Conservation (phyloP, 2,888 invertebrate genomes). For the Dioctria rufipes region DNA sequence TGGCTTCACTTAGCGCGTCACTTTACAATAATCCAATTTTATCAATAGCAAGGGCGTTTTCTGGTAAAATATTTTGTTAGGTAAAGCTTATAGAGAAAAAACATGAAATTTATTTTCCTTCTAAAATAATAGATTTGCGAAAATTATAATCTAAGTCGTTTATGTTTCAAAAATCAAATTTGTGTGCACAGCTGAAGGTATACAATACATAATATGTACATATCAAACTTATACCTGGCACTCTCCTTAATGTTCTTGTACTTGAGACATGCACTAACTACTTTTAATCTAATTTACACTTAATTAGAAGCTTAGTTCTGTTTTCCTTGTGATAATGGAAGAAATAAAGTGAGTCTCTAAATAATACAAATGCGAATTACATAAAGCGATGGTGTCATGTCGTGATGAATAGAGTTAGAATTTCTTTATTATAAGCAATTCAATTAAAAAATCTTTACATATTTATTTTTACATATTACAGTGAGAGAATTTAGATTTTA, state of each 20-base stretch:
- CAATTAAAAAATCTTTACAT: no score
- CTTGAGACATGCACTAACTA: slow-evolving; percentile 36
- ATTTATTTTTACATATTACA: no score
- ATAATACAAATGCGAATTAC: slow-evolving; percentile 16
- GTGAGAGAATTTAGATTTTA: no score
- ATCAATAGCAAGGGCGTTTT: slow-evolving; percentile 54
- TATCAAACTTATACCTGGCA: slow-evolving; percentile 12
- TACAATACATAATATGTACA: neutral
- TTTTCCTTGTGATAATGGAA: slow-evolving; percentile 10
- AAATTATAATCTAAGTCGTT: neutral
- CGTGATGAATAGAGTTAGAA: neutral
- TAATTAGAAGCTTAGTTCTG: slow-evolving; percentile 43
- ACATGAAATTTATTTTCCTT: neutral
- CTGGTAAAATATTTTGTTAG: slow-evolving; percentile 32
- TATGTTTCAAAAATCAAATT: slow-evolving; percentile 31
- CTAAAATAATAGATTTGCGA: neutral
- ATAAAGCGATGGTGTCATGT: slow-evolving; percentile 1
- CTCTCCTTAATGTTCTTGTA: slow-evolving; percentile 27
- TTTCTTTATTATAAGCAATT: no score
- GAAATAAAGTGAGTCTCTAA: slow-evolving; percentile 31
- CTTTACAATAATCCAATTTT: slow-evolving; percentile 68
- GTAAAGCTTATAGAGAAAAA: neutral
- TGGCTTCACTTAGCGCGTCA: slow-evolving; percentile 62
- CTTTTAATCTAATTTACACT: slow-evolving; percentile 45
- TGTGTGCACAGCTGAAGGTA: neutral